Percentiles rank a stretch among this genome's conserved stretches.
These are phyloP conservation scores for Xylophagus ater DNA, from an alignment of 2,888 invertebrate species.

Conservation along the genomic window DNA sequence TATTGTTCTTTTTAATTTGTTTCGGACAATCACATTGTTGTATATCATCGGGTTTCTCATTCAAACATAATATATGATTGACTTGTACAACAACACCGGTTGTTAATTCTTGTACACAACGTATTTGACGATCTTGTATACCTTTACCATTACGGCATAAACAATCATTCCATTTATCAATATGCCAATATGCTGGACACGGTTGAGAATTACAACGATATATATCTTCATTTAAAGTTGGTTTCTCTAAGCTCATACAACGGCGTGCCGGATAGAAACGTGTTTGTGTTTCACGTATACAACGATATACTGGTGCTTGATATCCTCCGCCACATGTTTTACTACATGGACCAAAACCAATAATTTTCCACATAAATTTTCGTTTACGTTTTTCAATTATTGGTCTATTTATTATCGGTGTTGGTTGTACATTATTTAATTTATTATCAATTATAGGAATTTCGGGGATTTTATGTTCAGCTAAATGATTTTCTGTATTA, in stretches of 20 bases:
- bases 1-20: slow-evolving; percentile 21
- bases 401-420: too few species aligned
- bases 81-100: slow-evolving; percentile 40
- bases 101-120: slow-evolving; percentile 46
- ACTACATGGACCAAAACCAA: slow-evolving; percentile 66
- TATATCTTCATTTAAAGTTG: slow-evolving; percentile 44
- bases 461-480: too few species aligned
- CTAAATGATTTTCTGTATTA: too few species aligned
- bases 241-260: slow-evolving; percentile 51
- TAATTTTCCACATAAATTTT: slow-evolving; percentile 59
- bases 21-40: slow-evolving; percentile 38
- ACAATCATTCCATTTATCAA: slow-evolving; percentile 67
- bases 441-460: too few species aligned
- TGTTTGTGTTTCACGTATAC: slow-evolving; percentile 56
- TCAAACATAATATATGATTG: slow-evolving; percentile 47
- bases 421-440: too few species aligned
- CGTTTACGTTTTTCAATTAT: slow-evolving; percentile 44
- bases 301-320: slow-evolving; percentile 33
- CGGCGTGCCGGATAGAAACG: slow-evolving; percentile 52
- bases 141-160: slow-evolving; percentile 56
- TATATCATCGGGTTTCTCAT: slow-evolving; percentile 39
- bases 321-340: slow-evolving; percentile 59
- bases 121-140: slow-evolving; percentile 55
- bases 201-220: slow-evolving; percentile 62
- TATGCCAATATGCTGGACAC: slow-evolving; percentile 70